Conservation (phyloP, 2,888 invertebrate species). For the Drosophila diplacantha region DNA sequence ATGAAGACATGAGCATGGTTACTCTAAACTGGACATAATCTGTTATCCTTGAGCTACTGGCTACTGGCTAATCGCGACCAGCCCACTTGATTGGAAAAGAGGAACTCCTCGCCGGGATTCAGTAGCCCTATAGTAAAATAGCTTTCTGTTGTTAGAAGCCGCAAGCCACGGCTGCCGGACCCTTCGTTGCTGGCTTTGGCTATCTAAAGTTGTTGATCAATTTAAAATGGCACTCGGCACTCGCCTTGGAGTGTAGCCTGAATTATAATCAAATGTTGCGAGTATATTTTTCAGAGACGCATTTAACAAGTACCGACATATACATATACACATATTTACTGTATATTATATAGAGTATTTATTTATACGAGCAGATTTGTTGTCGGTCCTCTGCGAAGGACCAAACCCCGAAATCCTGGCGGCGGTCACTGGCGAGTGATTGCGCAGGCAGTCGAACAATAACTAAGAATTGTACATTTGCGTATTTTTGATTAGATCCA, state of each 20-base stretch:
- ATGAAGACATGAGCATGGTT: conserved; percentile 57
- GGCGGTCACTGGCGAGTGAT: conserved; percentile 38
- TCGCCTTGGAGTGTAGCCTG: conserved; percentile 32
- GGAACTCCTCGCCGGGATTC: conserved; percentile 19
- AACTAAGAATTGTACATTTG: conserved; percentile 46
- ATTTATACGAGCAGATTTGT: conserved; percentile 54
- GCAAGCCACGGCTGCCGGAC: conserved; percentile 14
- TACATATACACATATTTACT: conserved; percentile 48
- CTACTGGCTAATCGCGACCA: too few relatives aligned
- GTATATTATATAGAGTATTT: conserved; percentile 41
- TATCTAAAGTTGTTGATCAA: conserved; percentile 51
- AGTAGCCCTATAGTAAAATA: conserved; percentile 20
- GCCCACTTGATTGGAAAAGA: conserved; percentile 24
- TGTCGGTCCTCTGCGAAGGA: conserved; percentile 43
- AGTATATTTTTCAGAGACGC: conserved; percentile 70
- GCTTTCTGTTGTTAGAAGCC: conserved; percentile 33
- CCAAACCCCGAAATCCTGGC: conserved; percentile 16
- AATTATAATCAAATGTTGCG: conserved; percentile 49
- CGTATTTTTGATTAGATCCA: conserved; percentile 60
- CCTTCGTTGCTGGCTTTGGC: conserved; percentile 41
- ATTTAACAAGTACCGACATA: conserved; percentile 60
- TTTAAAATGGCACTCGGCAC: conserved; percentile 31
- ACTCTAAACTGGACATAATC: conserved; percentile 14
- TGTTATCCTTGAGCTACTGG: conserved; percentile 24
- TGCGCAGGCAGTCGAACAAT: conserved; percentile 50